Evolutionary conservation across 2,888 invertebrate species (phyloP).

Genomic region (Arctia plantaginis): DNA sequence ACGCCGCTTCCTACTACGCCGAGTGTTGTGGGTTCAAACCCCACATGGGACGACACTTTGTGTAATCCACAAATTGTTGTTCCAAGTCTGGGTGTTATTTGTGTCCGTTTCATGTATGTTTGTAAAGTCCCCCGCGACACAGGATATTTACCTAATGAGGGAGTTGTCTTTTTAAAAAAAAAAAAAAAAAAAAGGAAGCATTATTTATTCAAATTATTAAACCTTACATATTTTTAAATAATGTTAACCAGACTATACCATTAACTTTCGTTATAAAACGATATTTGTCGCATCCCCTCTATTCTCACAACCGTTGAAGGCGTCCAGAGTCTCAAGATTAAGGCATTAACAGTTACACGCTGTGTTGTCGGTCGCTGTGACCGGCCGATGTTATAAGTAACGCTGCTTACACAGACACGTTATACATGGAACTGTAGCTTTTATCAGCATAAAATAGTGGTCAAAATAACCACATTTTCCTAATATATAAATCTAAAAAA

Average conservation of each 20-base stretch:
- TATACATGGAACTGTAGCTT: slow-evolving; percentile 28
- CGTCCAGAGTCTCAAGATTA: slow-evolving; percentile 84
- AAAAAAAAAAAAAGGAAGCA: too few species aligned
- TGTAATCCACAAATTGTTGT: too few species aligned
- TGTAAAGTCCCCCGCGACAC: too few species aligned
- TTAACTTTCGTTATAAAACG: neutral
- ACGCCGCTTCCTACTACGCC: too few species aligned
- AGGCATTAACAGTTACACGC: slow-evolving; percentile 79
- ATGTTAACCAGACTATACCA: neutral
- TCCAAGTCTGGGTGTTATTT: too few species aligned
- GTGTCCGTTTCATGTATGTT: too few species aligned
- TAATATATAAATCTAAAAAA: neutral
- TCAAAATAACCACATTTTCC: neutral
- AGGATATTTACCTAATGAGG: too few species aligned
- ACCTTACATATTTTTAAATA: neutral
- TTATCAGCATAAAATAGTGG: neutral
- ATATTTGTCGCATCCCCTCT: slow-evolving; percentile 59
- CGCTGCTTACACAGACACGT: slow-evolving; percentile 41
- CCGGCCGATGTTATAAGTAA: slow-evolving; percentile 60
- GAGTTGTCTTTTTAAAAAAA: too few species aligned
- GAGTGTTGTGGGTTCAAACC: too few species aligned
- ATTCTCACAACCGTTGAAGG: slow-evolving; percentile 51
- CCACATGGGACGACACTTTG: too few species aligned
- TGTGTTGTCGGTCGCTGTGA: slow-evolving; percentile 57
- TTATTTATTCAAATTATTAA: too few species aligned